These are phyloP conservation scores for Nephrotoma guestfalica DNA, from an alignment of 2,888 invertebrate species.

Conservation along the genomic window DNA sequence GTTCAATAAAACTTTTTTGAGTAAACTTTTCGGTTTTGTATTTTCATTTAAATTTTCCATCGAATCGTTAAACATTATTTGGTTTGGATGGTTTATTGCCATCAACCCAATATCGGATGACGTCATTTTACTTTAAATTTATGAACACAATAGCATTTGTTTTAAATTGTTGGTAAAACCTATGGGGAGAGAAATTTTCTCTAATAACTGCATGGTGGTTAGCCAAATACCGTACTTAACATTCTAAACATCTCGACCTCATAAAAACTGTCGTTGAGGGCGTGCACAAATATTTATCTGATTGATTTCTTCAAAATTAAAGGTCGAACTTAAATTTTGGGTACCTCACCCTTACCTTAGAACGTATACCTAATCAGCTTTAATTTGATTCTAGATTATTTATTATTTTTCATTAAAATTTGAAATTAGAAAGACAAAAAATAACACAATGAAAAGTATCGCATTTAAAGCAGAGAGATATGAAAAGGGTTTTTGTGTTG, in stretches of 20 bases:
- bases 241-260: background rate
- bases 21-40: background rate
- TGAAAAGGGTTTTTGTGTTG: background rate
- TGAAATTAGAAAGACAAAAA: background rate
- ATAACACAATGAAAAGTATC: background rate
- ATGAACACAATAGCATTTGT: background rate
- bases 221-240: too few relatives aligned
- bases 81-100: background rate
- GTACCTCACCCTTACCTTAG: background rate
- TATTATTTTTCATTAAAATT: background rate
- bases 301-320: background rate
- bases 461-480: background rate
- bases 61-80: background rate
- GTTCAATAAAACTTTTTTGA: conserved; percentile 21
- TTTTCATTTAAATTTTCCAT: background rate
- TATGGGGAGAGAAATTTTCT: background rate
- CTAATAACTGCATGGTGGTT: background rate
- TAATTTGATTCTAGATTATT: background rate
- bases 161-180: background rate
- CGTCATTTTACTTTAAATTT: background rate
- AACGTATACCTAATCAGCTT: background rate
- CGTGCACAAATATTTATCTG: background rate
- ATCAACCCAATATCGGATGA: background rate
- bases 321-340: background rate
- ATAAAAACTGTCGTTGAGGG: background rate